These are phyloP conservation scores for Gonocerus acuteangulatus DNA, from an alignment of 2,888 invertebrate species.

Conservation along the genomic window DNA sequence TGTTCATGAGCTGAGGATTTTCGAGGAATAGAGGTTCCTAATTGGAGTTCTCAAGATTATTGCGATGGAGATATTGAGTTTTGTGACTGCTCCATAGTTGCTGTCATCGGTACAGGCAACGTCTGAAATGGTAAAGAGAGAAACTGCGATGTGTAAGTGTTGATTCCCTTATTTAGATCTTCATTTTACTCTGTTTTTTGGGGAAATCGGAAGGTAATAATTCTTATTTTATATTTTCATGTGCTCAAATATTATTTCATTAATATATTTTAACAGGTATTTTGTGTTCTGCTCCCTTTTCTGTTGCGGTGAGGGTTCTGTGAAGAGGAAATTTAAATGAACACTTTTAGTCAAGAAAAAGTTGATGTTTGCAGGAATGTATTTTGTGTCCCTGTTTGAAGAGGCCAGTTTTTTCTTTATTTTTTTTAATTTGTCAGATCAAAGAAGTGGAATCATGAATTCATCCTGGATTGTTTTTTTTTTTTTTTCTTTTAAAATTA, in stretches of 20 bases:
- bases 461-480: slow-evolving; percentile 2
- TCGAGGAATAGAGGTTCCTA: no score
- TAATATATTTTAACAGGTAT: slow-evolving; percentile 17
- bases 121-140: no score
- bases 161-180: not conserved
- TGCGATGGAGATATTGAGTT: no score
- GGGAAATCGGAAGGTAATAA: not conserved
- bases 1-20: no score
- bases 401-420: not conserved
- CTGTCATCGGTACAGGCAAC: no score
- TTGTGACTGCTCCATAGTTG: no score
- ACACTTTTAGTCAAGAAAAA: slow-evolving; percentile 1
- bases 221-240: slow-evolving; percentile 4
- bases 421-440: not conserved
- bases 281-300: slow-evolving; percentile 7
- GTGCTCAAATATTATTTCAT: slow-evolving; percentile 9
- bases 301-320: slow-evolving; percentile 7
- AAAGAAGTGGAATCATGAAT: not conserved
- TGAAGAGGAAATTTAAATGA: slow-evolving; percentile 6
- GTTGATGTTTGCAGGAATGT: slow-evolving; percentile 2
- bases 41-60: no score
- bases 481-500: slow-evolving; percentile 9
- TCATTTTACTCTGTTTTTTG: not conserved
- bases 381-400: slow-evolving; percentile 5
- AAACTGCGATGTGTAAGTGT: not conserved